phyloP scores from a whole-genome alignment of 2,797 vertebrate species.

The Podargus strigoides region DNA sequence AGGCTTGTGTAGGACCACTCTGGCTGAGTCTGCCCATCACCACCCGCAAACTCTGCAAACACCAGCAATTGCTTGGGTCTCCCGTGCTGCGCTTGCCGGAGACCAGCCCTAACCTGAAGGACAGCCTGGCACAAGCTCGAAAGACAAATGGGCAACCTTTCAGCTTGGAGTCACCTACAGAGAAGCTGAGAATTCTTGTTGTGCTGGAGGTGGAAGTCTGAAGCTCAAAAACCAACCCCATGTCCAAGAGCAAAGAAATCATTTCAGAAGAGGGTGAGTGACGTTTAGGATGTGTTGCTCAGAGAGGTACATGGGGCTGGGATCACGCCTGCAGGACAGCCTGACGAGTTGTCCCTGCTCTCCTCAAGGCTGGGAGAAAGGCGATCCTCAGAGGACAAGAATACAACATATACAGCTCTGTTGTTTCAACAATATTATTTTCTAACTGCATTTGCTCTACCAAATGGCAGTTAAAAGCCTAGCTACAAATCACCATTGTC shows the following conservation, averaged over 20 bases:
- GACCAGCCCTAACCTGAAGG: background rate
- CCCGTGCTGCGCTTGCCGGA: background rate
- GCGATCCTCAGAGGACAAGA: background rate
- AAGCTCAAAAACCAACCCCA: background rate
- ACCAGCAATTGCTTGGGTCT: rapidly evolving
- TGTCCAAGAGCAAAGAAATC: background rate
- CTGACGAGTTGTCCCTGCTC: background rate
- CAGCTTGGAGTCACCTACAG: background rate
- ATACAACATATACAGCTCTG: background rate
- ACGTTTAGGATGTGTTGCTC: rapidly evolving
- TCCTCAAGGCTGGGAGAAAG: background rate
- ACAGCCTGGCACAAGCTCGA: background rate
- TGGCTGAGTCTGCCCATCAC: background rate
- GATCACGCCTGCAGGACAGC: background rate
- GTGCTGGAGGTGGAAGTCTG: background rate
- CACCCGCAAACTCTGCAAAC: rapidly evolving
- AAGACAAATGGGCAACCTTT: background rate
- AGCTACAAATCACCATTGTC: background rate
- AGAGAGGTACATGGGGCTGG: rapidly evolving
- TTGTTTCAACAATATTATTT: background rate
- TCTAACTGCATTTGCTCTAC: background rate
- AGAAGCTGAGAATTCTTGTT: background rate
- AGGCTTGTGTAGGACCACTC: rapidly evolving
- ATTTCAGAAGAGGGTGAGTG: background rate
- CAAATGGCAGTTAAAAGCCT: background rate